Percentiles rank a stretch among this genome's conserved stretches.
phyloP scores from a whole-genome alignment of 2,888 invertebrate genomes.

The Clunio marinus region DNA sequence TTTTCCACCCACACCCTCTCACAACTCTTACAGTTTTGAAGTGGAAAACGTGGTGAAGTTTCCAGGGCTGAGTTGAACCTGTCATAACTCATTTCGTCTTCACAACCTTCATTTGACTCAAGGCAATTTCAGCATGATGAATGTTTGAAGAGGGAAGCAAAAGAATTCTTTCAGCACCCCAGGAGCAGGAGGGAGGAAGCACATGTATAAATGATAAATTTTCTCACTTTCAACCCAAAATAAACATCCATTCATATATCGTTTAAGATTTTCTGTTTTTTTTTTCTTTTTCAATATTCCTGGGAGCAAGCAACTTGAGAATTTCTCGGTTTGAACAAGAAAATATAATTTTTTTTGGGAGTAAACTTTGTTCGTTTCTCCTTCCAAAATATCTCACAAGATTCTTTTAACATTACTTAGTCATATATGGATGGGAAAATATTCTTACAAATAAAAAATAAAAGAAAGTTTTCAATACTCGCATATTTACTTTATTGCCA shows the following conservation, averaged over 20 bases:
- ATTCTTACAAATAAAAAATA: not conserved
- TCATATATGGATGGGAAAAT: constrained; percentile 17
- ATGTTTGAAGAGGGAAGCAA: not conserved
- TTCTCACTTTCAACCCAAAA: not conserved
- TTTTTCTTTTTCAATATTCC: constrained; percentile 27
- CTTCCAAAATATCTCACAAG: too few species aligned
- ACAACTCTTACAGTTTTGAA: not conserved
- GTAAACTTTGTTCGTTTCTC: not conserved
- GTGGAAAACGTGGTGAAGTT: not conserved
- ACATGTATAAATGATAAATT: not conserved
- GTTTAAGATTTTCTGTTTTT: constrained; percentile 34
- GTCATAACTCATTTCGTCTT: not conserved
- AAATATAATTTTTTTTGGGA: not conserved
- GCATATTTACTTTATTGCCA: constrained; percentile 13
- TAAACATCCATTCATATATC: constrained; percentile 28
- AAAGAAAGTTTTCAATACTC: not conserved
- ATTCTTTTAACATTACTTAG: constrained; percentile 21
- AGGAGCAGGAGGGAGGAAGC: not conserved
- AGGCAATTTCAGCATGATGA: not conserved
- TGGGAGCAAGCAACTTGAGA: not conserved
- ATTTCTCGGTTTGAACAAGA: not conserved
- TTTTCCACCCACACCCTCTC: not conserved
- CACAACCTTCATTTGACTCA: not conserved
- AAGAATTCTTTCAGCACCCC: not conserved
- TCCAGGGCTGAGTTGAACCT: not conserved